Base-by-base conservation (phyloP, 1,140 invertebrate species). In the Papilio machaon region DNA sequence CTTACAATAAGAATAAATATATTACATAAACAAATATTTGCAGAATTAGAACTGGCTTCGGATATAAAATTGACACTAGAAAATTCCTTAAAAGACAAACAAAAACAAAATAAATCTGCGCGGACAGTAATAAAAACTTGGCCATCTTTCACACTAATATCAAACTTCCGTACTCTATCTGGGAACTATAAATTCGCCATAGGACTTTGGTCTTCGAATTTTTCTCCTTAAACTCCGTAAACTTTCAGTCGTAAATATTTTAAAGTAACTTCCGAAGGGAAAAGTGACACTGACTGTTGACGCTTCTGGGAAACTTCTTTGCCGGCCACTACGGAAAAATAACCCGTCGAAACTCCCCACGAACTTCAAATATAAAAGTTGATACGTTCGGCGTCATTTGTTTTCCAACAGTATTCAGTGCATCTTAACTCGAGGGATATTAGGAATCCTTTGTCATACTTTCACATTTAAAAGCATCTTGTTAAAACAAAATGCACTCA, bases 201-300 rank as follows among this genome's bases (percentile, higher is more conserved):
- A 86, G 86, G 86, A 88, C 85, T 88, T 84, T 81, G 60, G 83
- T 86, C 85, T 80, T 84, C 85, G 85, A 89, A 92, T 86, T 91
- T 92, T 90, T 90, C 86, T 89, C 88, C 84, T 77, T 84, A n/a
- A n/a, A n/a, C n/a, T n/a, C n/a, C n/a, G 58, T 82, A 86, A 91
- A 91, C 81, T 92, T 90, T 76, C 23, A 82, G 85, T 91, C 90
- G 90, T 92, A 93, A 93, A 93, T 93, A 93, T 92, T 93, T 93
- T 93, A 93, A 92, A 91, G 89, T 91, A 89, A 92, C 87, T 92
- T 91, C 82, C 81, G 79, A 85, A 85, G 84, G 86, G 84, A 91
- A 90, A 92, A 91, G 87, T 92, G 92, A 92, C 91, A 91, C 82
- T 83, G 82, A 89, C 87, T 90, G 90, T 91, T 91, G 90, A 91